phyloP scores from a whole-genome alignment of 2,113 vertebrate genomes.

The Bos javanicus region DNA sequence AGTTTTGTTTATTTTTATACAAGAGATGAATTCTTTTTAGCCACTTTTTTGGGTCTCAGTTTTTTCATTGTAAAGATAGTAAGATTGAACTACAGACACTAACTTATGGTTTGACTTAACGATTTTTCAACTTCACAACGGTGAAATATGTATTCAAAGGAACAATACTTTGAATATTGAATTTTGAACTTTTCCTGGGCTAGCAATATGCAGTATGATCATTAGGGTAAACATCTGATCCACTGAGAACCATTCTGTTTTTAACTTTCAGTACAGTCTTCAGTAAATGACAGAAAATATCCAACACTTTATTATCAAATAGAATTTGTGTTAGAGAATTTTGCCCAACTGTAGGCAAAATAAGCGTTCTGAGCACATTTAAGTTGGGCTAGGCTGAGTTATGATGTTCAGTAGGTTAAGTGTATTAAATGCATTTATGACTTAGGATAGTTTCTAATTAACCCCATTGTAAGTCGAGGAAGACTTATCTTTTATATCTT shows the following conservation, averaged over 20 bases:
- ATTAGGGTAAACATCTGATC: background rate
- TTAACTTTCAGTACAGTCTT: background rate
- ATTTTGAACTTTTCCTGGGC: background rate
- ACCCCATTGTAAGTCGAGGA: background rate
- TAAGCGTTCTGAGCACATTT: background rate
- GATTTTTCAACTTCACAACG: fast-evolving
- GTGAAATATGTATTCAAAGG: background rate
- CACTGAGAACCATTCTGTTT: background rate
- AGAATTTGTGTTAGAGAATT: background rate
- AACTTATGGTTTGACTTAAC: background rate
- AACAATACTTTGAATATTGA: background rate
- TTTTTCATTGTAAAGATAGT: background rate
- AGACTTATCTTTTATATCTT: background rate
- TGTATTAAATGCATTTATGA: background rate
- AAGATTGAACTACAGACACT: background rate
- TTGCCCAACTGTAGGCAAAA: background rate
- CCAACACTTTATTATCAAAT: background rate
- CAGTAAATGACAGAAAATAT: background rate
- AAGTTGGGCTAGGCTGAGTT: background rate
- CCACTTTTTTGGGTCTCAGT: background rate
- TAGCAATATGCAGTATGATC: background rate
- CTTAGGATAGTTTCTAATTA: background rate
- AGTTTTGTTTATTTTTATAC: background rate
- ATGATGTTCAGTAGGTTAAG: background rate
- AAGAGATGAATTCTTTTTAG: background rate